These are phyloP conservation scores for Hyppa rectilinea DNA, from an alignment of 2,888 invertebrate genomes.

Conservation along the genomic window DNA sequence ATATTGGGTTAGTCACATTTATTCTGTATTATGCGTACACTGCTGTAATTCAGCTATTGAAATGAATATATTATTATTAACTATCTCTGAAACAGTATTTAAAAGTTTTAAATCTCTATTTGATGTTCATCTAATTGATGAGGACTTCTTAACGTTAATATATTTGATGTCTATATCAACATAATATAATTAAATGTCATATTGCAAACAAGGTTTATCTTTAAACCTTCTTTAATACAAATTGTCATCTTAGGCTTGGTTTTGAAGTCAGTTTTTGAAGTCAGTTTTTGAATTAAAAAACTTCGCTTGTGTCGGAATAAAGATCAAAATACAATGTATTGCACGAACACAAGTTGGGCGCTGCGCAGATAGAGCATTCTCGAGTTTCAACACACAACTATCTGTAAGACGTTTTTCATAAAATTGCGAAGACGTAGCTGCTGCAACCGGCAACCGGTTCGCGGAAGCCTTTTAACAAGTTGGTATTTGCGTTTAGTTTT, in stretches of 20 bases:
- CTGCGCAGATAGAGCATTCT: background rate
- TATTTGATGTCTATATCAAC: constrained; percentile 17
- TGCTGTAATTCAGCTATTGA: constrained; percentile 7
- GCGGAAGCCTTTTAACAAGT: background rate
- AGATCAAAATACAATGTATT: background rate
- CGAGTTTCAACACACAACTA: background rate
- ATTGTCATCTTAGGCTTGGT: background rate
- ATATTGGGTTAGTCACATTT: constrained; percentile 14
- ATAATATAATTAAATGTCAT: background rate
- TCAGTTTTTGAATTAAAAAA: background rate
- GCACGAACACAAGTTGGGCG: background rate
- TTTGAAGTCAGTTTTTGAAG: background rate
- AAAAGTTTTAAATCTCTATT: constrained; percentile 5
- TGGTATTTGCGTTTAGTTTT: constrained; percentile 10
- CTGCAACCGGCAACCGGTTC: background rate
- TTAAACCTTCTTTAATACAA: too few species aligned
- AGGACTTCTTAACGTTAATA: constrained; percentile 3
- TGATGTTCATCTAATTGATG: constrained; percentile 8
- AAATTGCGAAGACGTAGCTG: background rate
- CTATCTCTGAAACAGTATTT: constrained; percentile 42
- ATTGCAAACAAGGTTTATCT: constrained; percentile 8
- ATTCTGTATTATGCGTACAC: constrained; percentile 6
- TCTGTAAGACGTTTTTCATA: background rate
- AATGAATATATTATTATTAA: constrained; percentile 30
- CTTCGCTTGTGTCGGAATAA: background rate